Evolutionary conservation across 1,140 invertebrate species (phyloP), one percentile per base, ranked within the genome.

Genomic region (Drosophila parvula): DNA sequence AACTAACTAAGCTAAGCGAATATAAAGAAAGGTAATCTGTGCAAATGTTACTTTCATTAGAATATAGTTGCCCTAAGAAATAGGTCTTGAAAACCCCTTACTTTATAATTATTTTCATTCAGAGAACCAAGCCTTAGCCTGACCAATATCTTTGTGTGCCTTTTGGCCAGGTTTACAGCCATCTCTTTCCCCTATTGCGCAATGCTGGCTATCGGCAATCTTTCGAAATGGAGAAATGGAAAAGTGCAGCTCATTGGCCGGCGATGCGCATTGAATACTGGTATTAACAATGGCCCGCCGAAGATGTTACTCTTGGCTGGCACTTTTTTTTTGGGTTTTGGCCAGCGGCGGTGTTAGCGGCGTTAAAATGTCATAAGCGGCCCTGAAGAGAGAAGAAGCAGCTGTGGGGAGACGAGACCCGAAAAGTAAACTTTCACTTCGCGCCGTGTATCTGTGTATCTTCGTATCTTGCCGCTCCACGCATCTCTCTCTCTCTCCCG

Each of bases 181-280:
- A 7, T 22, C 63, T 50, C 28, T 44, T 18, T 28, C 9, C 16
- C 34, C 30, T 18, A 30, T 73, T 71, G 44, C 69, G 69, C 69
- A 71, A 71, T 18, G 14, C 22, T n/a, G 65, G 65, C 57, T 62
- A 79, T 58, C 69, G 67, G 57, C 27, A 28, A 64, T 71, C 59
- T 73, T 71, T 64, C 16, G 22, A 48, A 69, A 30, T n/a, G 41
- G 32, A 65, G 60, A 60, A 60, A 45, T 48, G 68, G 53, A 71
- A 73, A 73, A 70, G 56, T 50, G 57, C 78, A 80, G 43, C 70
- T 63, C 58, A 74, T 63, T 80, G 63, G 78, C 61, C 63, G 59
- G 56, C 61, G 73, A 70, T 81, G 79, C 74, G 59, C 74, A 64
- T 82, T 69, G 74, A 81, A 81, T 81, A 70, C 36, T 30, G 50